These are phyloP conservation scores for Pelobates fuscus DNA, from an alignment of 2,113 vertebrate genomes.

Conservation along the genomic window DNA sequence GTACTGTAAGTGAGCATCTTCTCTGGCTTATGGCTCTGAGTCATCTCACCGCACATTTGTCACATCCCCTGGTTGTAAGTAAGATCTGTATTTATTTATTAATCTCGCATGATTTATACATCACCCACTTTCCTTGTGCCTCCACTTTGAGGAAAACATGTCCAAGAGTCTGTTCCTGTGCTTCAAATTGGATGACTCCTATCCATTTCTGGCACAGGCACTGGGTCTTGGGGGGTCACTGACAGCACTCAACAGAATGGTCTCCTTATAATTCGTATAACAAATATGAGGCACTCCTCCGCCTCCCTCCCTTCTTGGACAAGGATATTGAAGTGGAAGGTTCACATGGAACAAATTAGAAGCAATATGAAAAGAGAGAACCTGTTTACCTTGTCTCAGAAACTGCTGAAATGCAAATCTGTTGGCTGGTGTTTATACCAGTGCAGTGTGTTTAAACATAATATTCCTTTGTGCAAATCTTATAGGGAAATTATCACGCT, in stretches of 20 bases:
- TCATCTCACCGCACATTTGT: neutral
- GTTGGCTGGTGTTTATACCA: neutral
- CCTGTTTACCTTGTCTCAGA: slow-evolving; percentile 21
- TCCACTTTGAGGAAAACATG: neutral
- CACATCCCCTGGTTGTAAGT: slow-evolving; percentile 1
- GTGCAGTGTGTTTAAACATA: neutral
- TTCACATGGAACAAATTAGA: slow-evolving; percentile 33
- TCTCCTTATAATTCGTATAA: neutral
- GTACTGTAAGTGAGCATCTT: too few species aligned
- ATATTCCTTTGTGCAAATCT: neutral
- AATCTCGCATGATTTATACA: neutral
- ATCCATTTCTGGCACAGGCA: neutral
- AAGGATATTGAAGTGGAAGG: neutral
- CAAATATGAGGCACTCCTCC: neutral
- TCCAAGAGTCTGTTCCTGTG: neutral
- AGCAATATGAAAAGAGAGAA: slow-evolving; percentile 1
- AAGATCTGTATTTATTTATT: neutral
- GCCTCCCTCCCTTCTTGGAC: slow-evolving; percentile 5
- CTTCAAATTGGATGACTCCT: neutral
- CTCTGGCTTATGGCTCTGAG: neutral
- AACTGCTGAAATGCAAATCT: neutral
- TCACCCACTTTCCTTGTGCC: slow-evolving; percentile 25
- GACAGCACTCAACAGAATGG: slow-evolving; percentile 10
- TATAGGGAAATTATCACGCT: neutral
- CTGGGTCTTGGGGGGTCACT: slow-evolving; percentile 2